These are phyloP conservation scores for Podarcis raffonei DNA, from an alignment of 2,113 vertebrate species.

Conservation along the genomic window DNA sequence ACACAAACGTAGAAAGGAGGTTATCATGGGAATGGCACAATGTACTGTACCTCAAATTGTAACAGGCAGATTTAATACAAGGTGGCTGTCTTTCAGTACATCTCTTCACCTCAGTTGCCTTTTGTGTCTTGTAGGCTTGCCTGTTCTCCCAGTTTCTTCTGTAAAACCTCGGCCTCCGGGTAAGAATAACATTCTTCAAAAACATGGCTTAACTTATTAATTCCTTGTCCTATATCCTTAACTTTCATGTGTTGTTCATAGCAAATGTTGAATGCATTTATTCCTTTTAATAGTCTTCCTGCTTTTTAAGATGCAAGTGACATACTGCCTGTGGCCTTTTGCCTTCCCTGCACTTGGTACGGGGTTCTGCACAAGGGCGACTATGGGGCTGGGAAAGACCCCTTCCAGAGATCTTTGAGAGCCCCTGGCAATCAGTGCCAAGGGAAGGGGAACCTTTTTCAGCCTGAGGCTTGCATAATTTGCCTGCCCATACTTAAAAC, in stretches of 20 bases:
- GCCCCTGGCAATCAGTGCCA: no score
- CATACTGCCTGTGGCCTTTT: neutral
- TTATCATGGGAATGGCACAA: neutral
- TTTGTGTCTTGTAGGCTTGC: neutral
- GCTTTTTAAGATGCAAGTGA: neutral
- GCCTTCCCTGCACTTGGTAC: neutral
- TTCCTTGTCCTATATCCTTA: neutral
- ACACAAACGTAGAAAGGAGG: neutral
- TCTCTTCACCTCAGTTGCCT: neutral
- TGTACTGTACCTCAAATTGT: neutral
- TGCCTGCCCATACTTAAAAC: no score
- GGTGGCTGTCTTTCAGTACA: neutral
- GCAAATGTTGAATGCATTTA: neutral
- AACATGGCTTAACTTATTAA: neutral
- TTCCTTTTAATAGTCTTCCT: neutral
- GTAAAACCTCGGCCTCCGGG: neutral
- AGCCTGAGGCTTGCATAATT: no score
- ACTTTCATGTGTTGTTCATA: neutral
- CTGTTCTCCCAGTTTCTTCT: neutral
- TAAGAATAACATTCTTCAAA: neutral
- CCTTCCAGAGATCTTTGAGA: neutral
- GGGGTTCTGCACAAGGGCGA: neutral
- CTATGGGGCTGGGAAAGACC: neutral
- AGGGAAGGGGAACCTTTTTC: no score
- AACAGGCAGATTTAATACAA: neutral